Conservation (phyloP, 2,113 vertebrate species). For the Aldabrachelys gigantea region DNA sequence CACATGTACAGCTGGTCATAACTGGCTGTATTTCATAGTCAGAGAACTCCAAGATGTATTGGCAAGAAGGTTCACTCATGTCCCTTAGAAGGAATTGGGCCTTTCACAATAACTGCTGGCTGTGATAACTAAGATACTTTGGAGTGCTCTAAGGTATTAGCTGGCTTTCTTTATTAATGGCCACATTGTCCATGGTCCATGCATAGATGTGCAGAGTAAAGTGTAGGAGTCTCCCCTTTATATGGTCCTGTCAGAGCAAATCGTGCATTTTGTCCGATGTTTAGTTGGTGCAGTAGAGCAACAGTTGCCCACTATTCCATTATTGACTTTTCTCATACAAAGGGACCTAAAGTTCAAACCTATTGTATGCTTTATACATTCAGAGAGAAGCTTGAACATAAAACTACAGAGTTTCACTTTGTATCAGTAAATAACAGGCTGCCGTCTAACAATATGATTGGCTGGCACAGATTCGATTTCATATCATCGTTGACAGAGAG, state of each 20-base stretch:
- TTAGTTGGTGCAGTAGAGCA: background rate
- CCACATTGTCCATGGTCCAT: background rate
- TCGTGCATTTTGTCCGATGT: background rate
- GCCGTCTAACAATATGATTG: background rate
- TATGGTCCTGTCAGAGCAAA: background rate
- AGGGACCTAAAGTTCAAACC: background rate
- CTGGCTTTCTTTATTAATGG: background rate
- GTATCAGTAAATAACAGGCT: background rate
- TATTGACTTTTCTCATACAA: background rate
- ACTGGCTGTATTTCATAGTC: background rate
- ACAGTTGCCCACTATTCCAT: background rate
- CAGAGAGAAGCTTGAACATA: background rate
- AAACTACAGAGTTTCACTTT: background rate
- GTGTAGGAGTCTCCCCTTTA: background rate
- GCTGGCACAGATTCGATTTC: background rate
- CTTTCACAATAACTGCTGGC: background rate
- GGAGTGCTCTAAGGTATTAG: background rate
- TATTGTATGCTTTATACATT: background rate
- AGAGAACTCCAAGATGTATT: background rate
- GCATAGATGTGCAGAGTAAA: background rate
- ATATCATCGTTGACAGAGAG: background rate
- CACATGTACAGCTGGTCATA: background rate
- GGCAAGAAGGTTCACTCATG: background rate
- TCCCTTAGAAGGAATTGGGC: background rate
- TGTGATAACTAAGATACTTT: background rate